Percentiles rank a stretch among this genome's conserved stretches.
These are phyloP conservation scores for Lapara coniferarum DNA, from an alignment of 2,888 invertebrate genomes.

Conservation along the genomic window DNA sequence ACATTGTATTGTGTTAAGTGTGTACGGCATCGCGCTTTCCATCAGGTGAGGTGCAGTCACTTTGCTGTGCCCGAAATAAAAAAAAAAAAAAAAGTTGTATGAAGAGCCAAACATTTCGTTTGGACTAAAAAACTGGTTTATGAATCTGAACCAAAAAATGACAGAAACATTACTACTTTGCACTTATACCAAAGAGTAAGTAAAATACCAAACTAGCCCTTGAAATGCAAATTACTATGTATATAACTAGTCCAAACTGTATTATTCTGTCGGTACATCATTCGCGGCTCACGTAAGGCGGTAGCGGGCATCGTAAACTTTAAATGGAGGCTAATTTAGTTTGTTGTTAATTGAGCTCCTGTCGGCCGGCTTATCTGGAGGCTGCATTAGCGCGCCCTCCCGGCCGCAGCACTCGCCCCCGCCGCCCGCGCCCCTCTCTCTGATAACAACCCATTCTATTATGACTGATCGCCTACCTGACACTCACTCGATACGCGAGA, in stretches of 20 bases:
- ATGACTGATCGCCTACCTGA: slow-evolving; percentile 60
- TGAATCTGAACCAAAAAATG: no score
- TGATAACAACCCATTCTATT: slow-evolving; percentile 58
- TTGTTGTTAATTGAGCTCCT: slow-evolving; percentile 81
- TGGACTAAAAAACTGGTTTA: no score
- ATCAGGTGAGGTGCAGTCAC: no score
- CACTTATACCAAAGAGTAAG: background rate
- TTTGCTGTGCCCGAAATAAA: no score
- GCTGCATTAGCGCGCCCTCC: slow-evolving; percentile 70
- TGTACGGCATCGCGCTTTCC: no score
- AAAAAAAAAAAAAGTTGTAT: no score
- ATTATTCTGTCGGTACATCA: slow-evolving; percentile 62
- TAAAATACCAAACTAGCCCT: no score
- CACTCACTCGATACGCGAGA: slow-evolving; percentile 6
- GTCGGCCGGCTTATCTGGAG: slow-evolving; percentile 68
- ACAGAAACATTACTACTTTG: background rate
- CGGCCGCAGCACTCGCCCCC: slow-evolving; percentile 47
- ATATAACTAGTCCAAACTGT: slow-evolving; percentile 52
- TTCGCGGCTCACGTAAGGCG: slow-evolving; percentile 71
- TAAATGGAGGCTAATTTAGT: slow-evolving; percentile 82
- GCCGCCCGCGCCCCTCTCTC: slow-evolving; percentile 47
- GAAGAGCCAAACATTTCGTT: no score
- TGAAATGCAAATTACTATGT: background rate
- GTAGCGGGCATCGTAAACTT: slow-evolving; percentile 81
- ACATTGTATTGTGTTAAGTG: no score